These are phyloP conservation scores for Miniopterus natalensis DNA, from an alignment of 2,113 vertebrate species.

Conservation along the genomic window DNA sequence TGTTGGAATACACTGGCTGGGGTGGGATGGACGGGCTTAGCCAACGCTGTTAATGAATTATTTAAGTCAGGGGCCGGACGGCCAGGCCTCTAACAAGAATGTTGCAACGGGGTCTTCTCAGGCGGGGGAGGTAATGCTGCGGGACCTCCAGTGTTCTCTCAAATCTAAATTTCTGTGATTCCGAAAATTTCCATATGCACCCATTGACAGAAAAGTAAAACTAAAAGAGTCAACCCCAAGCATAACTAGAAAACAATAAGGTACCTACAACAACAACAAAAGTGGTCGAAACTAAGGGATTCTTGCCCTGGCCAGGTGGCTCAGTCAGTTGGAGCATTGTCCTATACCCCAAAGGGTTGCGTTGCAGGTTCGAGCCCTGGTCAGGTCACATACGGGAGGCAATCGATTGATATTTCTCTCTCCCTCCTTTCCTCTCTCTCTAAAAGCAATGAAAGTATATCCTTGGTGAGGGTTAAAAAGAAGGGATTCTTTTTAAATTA, in stretches of 20 bases:
- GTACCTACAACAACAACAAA: neutral
- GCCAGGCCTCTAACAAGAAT: neutral
- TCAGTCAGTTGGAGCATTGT: neutral
- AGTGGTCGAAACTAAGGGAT: neutral
- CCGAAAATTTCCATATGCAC: neutral
- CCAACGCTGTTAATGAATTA: neutral
- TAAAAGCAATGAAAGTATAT: neutral
- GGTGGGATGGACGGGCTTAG: neutral
- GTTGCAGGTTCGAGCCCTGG: neutral
- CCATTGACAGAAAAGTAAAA: constrained; percentile 6
- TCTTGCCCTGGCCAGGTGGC: neutral
- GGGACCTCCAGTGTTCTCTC: neutral
- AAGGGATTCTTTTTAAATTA: constrained; percentile 20
- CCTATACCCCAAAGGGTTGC: neutral
- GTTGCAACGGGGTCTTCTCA: neutral
- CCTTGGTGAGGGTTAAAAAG: neutral
- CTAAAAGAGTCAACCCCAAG: neutral
- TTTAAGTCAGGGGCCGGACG: neutral
- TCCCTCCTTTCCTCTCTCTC: neutral
- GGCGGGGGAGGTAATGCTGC: neutral
- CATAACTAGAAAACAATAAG: neutral
- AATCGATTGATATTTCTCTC: neutral
- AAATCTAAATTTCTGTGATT: constrained; percentile 26
- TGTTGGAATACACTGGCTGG: neutral
- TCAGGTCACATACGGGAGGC: neutral